Percentiles rank a stretch among this genome's conserved stretches.
phyloP scores from a whole-genome alignment of 2,113 vertebrate genomes.

The Prunella himalayana region DNA sequence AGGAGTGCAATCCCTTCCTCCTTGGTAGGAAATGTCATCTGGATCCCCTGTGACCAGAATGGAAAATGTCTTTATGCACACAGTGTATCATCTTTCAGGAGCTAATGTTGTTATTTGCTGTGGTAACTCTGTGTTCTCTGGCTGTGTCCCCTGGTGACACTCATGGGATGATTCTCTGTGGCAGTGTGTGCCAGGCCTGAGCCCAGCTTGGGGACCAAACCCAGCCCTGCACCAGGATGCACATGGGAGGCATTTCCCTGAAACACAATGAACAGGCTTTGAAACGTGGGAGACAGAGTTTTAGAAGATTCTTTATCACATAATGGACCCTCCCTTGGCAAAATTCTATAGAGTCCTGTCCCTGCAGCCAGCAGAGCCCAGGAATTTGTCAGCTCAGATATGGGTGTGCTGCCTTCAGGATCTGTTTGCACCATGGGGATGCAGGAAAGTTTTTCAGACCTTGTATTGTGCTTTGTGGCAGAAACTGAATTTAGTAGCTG shows the following conservation, averaged over 20 bases:
- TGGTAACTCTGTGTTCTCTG: background rate
- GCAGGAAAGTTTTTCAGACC: background rate
- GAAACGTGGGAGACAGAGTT: background rate
- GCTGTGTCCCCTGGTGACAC: background rate
- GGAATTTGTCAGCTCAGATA: background rate
- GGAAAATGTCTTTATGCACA: background rate
- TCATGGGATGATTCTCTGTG: background rate
- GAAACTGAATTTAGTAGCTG: background rate
- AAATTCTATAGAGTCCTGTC: background rate
- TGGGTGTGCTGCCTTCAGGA: background rate
- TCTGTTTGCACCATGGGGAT: background rate
- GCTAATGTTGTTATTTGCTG: background rate
- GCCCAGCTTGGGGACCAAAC: background rate
- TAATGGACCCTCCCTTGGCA: background rate
- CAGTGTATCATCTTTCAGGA: background rate
- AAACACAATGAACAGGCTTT: background rate
- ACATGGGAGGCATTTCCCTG: background rate
- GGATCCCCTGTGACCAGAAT: background rate
- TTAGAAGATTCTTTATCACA: background rate
- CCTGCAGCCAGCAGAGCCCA: background rate
- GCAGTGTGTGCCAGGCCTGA: background rate
- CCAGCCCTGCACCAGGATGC: rapidly evolving
- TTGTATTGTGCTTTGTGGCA: background rate
- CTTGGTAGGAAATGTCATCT: background rate
- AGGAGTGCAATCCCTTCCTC: background rate